A percentile compares a stretch with the other conserved stretches of the same genome.
Evolutionary conservation across 2,888 invertebrate species (phyloP).

Genomic region (Poecilobothrus nobilitatus): DNA sequence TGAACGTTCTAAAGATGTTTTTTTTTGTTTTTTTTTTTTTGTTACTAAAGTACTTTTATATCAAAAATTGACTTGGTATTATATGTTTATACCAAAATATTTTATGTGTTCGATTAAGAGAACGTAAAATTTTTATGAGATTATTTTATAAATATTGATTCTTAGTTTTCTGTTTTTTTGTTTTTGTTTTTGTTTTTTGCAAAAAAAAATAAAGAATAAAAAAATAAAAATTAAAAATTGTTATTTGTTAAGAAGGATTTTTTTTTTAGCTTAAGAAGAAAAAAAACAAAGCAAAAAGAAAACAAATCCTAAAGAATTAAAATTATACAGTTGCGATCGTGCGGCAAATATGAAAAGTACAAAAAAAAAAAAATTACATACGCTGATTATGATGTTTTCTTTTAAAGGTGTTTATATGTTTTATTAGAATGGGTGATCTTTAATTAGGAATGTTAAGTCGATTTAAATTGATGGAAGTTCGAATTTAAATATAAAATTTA

Average conservation of each 20-base stretch:
- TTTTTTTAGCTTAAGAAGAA: too few species aligned
- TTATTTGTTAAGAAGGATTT: too few species aligned
- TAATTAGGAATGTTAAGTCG: too few species aligned
- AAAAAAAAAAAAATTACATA: not conserved
- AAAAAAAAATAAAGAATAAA: not conserved
- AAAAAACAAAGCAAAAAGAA: not conserved
- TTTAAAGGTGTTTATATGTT: not conserved
- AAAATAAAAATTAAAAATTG: too few species aligned
- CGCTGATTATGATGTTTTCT: not conserved
- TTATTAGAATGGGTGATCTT: not conserved
- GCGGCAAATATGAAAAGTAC: not conserved
- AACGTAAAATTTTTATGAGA: conserved; percentile 3
- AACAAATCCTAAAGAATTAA: not conserved
- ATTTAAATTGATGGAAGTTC: too few species aligned
- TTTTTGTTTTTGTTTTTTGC: not conserved
- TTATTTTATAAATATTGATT: conserved; percentile 6
- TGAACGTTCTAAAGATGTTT: too few species aligned
- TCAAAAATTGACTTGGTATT: conserved; percentile 6
- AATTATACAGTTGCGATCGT: conserved; percentile 4
- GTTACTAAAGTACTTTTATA: not conserved
- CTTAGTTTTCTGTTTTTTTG: not conserved
- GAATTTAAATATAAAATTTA: too few species aligned
- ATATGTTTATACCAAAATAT: conserved; percentile 6
- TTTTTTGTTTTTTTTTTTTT: not conserved
- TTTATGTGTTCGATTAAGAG: conserved; percentile 4